Evolutionary conservation across 2,888 invertebrate genomes (phyloP), one percentile per base, ranked within the genome.

Genomic region (Brachyopa scutellaris): DNA sequence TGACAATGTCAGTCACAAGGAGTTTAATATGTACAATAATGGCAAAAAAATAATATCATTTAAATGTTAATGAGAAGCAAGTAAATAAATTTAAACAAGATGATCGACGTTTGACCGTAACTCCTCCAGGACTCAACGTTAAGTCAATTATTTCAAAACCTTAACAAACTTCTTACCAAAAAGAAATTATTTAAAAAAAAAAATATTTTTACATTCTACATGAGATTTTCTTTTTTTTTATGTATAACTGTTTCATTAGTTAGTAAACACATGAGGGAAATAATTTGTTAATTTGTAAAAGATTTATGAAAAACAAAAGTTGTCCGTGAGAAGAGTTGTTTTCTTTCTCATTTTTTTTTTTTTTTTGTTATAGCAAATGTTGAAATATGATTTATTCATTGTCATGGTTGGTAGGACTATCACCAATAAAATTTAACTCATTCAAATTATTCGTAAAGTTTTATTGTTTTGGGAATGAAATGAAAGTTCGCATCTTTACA

Each of bases 371-470:
- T 55, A 72, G 61, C 59, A 47, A 73, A 51, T 73, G 51, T 73
- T 79, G 17, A 66, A 61, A 61, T 66, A 11, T 45, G 33, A 53
- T 69, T 55, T 40, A 64, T 64, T 72, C 42, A 66, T 59, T 42
- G 40, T 72, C 31, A 72, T 72, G 42, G 42, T 72, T 66, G 72
- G 51, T 45, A 53, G 38, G 51, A 51, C 42, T 66, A 53, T 59
- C 57, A 21, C 42, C 72, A 78, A 78, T 78, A 78, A 78, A 78
- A 78, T n/a, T n/a, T 62, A 72, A 78, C 17, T 69, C 45, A 76
- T 70, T 55, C 1, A 66, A 19, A 49, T 6, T 11, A 7, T 19
- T 1, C 7, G 8, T 15, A 17, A 0, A 13, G 45, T 53, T 47
- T 53, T 11, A 19, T 23, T 70, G 26, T 45, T 21, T n/a, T n/a